These are phyloP conservation scores for Athrips mouffetella DNA, from an alignment of 2,888 invertebrate genomes.

Conservation along the genomic window DNA sequence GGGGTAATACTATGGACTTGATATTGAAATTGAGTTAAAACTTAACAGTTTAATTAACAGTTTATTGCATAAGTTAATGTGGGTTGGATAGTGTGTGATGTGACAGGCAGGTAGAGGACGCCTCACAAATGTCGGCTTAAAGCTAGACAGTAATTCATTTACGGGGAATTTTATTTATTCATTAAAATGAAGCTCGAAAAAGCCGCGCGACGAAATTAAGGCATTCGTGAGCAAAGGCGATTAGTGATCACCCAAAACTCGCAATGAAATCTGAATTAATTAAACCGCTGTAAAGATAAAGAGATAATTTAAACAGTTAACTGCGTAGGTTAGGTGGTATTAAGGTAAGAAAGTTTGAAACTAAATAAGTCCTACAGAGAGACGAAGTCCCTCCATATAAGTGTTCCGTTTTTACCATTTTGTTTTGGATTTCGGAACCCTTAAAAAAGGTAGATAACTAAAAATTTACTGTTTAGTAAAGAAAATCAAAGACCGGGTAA, in stretches of 20 bases:
- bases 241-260: constrained; percentile 5
- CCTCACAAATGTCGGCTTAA: constrained; percentile 61
- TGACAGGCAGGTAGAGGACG: constrained; percentile 25
- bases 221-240: constrained; percentile 15
- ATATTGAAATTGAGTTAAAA: not conserved
- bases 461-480: no score
- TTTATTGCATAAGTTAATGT: not conserved
- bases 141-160: constrained; percentile 48
- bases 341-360: not conserved
- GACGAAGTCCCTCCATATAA: no score
- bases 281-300: not conserved
- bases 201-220: constrained; percentile 20
- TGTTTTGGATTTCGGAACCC: no score
- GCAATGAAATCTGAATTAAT: constrained; percentile 9
- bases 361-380: not conserved
- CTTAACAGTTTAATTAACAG: not conserved
- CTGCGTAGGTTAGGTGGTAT: not conserved
- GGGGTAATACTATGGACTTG: not conserved
- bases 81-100: constrained; percentile 28
- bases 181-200: constrained; percentile 15
- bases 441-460: no score
- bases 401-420: no score
- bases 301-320: constrained; percentile 2
- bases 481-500: no score
- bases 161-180: constrained; percentile 38